Percentiles rank a stretch among this genome's conserved stretches.
Evolutionary conservation across 2,797 vertebrate species (phyloP).

Genomic region (Oreonectes daqikongensis): DNA sequence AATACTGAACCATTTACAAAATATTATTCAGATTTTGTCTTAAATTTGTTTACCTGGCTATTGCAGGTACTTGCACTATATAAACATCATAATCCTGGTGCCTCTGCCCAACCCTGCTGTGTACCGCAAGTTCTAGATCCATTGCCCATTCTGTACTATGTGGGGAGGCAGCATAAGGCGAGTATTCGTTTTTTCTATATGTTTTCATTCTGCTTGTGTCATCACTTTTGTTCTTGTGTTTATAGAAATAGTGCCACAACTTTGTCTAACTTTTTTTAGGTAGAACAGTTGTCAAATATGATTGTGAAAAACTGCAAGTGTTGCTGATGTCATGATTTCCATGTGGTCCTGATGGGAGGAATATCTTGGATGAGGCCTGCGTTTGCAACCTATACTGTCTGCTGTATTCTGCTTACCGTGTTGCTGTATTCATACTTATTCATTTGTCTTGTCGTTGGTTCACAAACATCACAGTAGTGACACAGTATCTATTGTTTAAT

Average conservation of each 20-base stretch:
- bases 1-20: background rate
- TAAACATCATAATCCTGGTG: conserved; percentile 90
- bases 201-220: background rate
- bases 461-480: background rate
- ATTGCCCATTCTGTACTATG: conserved; percentile 89
- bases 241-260: background rate
- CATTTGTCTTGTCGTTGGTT: background rate
- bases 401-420: background rate
- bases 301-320: conserved; percentile 91
- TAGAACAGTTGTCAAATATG: conserved; percentile 94
- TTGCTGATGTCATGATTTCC: conserved; percentile 73
- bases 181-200: conserved; percentile 37
- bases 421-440: background rate
- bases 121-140: conserved; percentile 86
- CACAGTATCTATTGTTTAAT: background rate
- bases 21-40: background rate
- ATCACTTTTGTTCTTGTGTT: background rate
- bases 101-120: conserved; percentile 90
- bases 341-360: background rate
- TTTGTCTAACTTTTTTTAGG: conserved; percentile 65
- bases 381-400: background rate
- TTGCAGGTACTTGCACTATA: conserved; percentile 89
- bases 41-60: conserved; percentile 7
- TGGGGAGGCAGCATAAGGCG: conserved; percentile 87
- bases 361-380: background rate